Percentiles rank a stretch among this genome's conserved stretches.
These are phyloP conservation scores for Folsomia manolachei DNA, from an alignment of 2,888 invertebrate species.

Conservation along the genomic window DNA sequence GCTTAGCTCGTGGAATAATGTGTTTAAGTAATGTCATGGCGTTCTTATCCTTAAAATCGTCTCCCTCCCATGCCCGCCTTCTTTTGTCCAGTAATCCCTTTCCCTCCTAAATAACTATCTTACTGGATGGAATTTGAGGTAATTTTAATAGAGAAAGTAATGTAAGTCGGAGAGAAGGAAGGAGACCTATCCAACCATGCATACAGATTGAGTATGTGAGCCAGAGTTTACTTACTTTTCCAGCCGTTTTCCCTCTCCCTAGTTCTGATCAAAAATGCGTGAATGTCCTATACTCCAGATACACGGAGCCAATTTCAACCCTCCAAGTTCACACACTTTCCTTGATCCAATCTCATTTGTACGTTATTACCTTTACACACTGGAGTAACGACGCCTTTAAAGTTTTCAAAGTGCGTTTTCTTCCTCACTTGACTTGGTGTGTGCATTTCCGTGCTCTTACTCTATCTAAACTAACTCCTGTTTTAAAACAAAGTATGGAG, in stretches of 20 bases:
- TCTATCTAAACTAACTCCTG: not conserved
- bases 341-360: slow-evolving; percentile 23
- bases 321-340: slow-evolving; percentile 15
- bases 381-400: not conserved
- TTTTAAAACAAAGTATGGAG: not conserved
- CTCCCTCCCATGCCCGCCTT: slow-evolving; percentile 1
- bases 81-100: not conserved
- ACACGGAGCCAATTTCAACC: slow-evolving; percentile 14
- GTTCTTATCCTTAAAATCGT: slow-evolving; percentile 14
- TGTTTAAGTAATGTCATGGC: no score
- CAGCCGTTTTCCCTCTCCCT: not conserved
- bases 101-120: slow-evolving; percentile 8
- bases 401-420: not conserved
- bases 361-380: slow-evolving; percentile 12
- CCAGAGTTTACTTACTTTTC: not conserved
- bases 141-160: not conserved
- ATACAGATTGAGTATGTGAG: not conserved
- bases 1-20: no score
- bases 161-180: not conserved
- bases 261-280: slow-evolving; percentile 12
- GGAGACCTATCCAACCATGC: not conserved
- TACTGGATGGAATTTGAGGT: not conserved
- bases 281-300: slow-evolving; percentile 15
- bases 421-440: not conserved
- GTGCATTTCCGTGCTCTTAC: not conserved